Conservation (phyloP, 2,888 invertebrate genomes). For the Ypsolopha sequella region DNA sequence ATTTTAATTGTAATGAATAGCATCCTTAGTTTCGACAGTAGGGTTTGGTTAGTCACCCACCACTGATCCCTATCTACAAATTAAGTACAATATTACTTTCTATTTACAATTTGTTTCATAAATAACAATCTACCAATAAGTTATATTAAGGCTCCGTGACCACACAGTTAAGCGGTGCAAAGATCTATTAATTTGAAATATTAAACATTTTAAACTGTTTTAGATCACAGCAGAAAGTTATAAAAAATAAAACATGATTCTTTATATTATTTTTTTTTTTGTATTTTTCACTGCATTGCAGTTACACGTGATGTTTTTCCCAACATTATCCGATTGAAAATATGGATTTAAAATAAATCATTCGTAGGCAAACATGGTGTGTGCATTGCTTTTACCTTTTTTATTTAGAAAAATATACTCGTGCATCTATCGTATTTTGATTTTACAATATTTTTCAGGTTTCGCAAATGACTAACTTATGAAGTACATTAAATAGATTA, state of each 20-base stretch:
- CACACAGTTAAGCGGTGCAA: constrained; percentile 37
- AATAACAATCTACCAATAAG: constrained; percentile 46
- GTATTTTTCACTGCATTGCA: constrained; percentile 35
- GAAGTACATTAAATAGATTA: constrained; percentile 15
- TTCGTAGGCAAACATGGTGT: constrained; percentile 12
- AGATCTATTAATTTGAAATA: constrained; percentile 1
- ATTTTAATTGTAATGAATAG: neutral
- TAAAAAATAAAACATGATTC: constrained; percentile 17
- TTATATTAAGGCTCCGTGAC: constrained; percentile 45
- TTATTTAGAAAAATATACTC: constrained; percentile 20
- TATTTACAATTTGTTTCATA: constrained; percentile 41
- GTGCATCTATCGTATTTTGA: constrained; percentile 10
- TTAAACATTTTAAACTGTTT: constrained; percentile 7
- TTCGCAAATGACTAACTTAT: constrained; percentile 20
- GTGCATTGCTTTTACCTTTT: constrained; percentile 17
- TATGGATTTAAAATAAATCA: neutral
- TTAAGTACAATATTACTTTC: constrained; percentile 63
- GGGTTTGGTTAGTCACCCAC: constrained; percentile 12
- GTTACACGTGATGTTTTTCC: constrained; percentile 21
- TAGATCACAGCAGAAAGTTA: constrained; percentile 20
- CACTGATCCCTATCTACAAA: constrained; percentile 38
- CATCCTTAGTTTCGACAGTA: neutral
- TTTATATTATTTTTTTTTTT: constrained; percentile 2
- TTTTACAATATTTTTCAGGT: constrained; percentile 1
- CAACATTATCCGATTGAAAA: neutral